Percentiles rank a stretch among this genome's conserved stretches.
Conservation (phyloP, 2,797 vertebrate genomes). For the Phataginus tricuspis region DNA sequence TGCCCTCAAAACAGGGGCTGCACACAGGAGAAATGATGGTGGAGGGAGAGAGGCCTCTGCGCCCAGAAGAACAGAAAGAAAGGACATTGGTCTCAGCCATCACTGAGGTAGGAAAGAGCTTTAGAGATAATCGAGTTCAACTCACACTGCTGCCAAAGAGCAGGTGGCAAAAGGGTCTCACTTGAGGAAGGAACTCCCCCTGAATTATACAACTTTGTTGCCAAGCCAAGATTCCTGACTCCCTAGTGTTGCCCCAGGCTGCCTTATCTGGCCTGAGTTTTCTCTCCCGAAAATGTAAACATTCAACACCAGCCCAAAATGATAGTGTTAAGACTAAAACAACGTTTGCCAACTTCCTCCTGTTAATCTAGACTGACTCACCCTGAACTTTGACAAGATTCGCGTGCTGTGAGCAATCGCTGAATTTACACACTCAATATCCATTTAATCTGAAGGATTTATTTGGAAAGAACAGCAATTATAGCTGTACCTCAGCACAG, state of each 20-base stretch:
- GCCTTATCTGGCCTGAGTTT: conserved; percentile 56
- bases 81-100: neutral
- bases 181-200: neutral
- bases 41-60: neutral
- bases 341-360: conserved; percentile 25
- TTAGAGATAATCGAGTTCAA: neutral
- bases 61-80: neutral
- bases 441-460: conserved; percentile 71
- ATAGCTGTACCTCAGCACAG: conserved; percentile 48
- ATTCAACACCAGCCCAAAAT: neutral
- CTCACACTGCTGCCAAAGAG: neutral
- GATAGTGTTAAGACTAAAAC: neutral
- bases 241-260: neutral
- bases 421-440: neutral
- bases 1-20: neutral
- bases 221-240: conserved; percentile 49
- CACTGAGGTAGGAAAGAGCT: neutral
- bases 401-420: neutral
- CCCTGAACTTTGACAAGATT: conserved; percentile 29
- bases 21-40: neutral
- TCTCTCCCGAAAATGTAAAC: conserved; percentile 53
- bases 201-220: neutral
- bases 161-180: conserved; percentile 1
- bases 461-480: conserved; percentile 63
- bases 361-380: conserved; percentile 54